These are phyloP conservation scores for Carapus acus DNA, from an alignment of 2,797 vertebrate genomes.

Conservation along the genomic window DNA sequence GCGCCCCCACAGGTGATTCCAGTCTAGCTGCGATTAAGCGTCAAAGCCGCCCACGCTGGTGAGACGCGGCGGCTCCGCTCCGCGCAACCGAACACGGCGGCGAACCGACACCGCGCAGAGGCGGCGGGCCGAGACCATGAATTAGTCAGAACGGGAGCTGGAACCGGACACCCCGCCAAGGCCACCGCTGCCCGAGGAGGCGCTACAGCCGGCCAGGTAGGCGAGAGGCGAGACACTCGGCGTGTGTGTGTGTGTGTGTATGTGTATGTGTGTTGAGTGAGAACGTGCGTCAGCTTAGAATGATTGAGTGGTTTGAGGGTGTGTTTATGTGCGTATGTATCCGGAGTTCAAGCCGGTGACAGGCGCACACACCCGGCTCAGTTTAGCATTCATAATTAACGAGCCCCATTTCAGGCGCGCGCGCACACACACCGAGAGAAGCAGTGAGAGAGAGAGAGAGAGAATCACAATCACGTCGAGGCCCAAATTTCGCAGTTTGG, in stretches of 20 bases:
- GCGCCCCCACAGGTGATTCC: too few species aligned
- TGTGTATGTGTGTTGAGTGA: too few species aligned
- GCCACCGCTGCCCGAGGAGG: slow-evolving; percentile 33
- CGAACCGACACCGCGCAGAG: slow-evolving; percentile 42
- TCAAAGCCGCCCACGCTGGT: too few species aligned
- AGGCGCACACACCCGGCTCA: slow-evolving; percentile 38
- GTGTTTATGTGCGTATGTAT: not conserved
- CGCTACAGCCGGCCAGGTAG: slow-evolving; percentile 16
- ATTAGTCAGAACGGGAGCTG: slow-evolving; percentile 51
- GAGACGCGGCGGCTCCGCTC: slow-evolving; percentile 13
- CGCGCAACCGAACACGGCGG: slow-evolving; percentile 12
- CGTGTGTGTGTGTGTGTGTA: slow-evolving; percentile 52
- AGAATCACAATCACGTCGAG: too few species aligned
- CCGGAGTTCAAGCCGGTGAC: slow-evolving; percentile 14
- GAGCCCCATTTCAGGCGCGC: slow-evolving; percentile 41
- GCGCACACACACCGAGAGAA: slow-evolving; percentile 25
- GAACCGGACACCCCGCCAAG: slow-evolving; percentile 39
- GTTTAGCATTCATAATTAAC: slow-evolving; percentile 61
- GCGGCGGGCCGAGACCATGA: slow-evolving; percentile 33
- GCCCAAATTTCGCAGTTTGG: too few species aligned
- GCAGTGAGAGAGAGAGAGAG: slow-evolving; percentile 1
- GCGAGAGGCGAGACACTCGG: slow-evolving; percentile 9
- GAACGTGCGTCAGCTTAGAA: too few species aligned
- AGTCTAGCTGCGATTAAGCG: too few species aligned
- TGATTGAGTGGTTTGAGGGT: not conserved